These are phyloP conservation scores for Trimorus sp. DNA, from an alignment of 2,888 invertebrate species.

Conservation along the genomic window DNA sequence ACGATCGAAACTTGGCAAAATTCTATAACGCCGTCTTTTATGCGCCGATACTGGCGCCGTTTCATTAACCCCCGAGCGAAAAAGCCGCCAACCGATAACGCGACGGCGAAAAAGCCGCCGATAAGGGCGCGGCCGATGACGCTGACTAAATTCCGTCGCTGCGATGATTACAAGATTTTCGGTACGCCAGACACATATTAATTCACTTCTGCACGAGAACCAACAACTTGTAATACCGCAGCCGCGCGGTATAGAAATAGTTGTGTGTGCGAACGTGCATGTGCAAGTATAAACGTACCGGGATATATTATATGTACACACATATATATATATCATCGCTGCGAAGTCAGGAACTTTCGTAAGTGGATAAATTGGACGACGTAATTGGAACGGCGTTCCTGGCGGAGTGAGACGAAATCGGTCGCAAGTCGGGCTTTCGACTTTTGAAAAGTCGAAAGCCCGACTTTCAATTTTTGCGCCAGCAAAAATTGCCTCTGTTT, in stretches of 20 bases:
- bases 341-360: conserved; percentile 67
- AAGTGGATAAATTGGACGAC: conserved; percentile 73
- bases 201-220: conserved; percentile 40
- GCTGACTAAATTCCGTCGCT: conserved; percentile 17
- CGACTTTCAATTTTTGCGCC: too few relatives aligned
- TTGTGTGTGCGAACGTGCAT: neutral
- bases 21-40: conserved; percentile 54
- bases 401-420: conserved; percentile 60
- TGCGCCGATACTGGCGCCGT: conserved; percentile 41
- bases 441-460: conserved; percentile 32
- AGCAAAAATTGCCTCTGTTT: too few relatives aligned
- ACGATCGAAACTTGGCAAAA: conserved; percentile 56
- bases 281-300: neutral
- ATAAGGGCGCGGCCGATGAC: neutral
- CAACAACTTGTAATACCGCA: conserved; percentile 46
- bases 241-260: neutral
- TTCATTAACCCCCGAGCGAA: conserved; percentile 40
- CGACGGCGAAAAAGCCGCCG: too few relatives aligned
- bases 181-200: conserved; percentile 39
- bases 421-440: conserved; percentile 25
- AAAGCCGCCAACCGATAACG: conserved; percentile 28
- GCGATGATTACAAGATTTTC: conserved; percentile 24
- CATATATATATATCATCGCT: conserved; percentile 31
- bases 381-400: conserved; percentile 70
- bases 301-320: conserved; percentile 27